Evolutionary conservation across 2,797 vertebrate genomes (phyloP).

Genomic region (Amazona finschi): DNA sequence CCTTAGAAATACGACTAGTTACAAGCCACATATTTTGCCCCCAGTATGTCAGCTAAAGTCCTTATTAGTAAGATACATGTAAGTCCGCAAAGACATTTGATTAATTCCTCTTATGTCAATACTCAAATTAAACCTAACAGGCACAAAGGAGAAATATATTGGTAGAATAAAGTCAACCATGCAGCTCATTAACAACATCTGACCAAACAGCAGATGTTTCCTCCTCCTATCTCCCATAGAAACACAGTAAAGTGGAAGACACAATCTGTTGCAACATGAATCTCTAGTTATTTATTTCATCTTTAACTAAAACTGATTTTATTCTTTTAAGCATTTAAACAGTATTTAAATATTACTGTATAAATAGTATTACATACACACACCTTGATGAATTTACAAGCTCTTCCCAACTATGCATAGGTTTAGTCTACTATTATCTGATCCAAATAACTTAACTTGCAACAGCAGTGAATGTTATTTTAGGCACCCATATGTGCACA

Average conservation of each 20-base stretch:
- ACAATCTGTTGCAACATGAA: background rate
- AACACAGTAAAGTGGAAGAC: background rate
- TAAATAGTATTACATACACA: background rate
- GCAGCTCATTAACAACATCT: background rate
- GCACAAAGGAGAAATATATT: background rate
- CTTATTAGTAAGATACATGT: background rate
- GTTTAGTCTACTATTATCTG: background rate
- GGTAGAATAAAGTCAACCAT: background rate
- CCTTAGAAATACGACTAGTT: background rate
- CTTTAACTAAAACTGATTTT: background rate
- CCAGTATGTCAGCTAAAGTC: background rate
- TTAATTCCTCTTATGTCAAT: background rate
- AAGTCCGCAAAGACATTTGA: background rate
- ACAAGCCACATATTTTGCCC: background rate
- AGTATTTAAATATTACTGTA: background rate
- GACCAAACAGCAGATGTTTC: slow-evolving; percentile 22
- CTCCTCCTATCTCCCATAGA: background rate
- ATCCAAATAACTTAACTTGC: background rate
- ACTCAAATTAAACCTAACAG: background rate
- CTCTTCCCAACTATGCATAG: background rate
- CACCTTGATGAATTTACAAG: background rate
- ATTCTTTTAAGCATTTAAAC: background rate
- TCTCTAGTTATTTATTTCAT: background rate
- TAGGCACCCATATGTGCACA: background rate
- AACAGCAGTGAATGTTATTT: background rate